Percentiles rank a stretch among this genome's conserved stretches.
Evolutionary conservation across 2,113 vertebrate genomes (phyloP).

Genomic region (Sardina pilchardus): DNA sequence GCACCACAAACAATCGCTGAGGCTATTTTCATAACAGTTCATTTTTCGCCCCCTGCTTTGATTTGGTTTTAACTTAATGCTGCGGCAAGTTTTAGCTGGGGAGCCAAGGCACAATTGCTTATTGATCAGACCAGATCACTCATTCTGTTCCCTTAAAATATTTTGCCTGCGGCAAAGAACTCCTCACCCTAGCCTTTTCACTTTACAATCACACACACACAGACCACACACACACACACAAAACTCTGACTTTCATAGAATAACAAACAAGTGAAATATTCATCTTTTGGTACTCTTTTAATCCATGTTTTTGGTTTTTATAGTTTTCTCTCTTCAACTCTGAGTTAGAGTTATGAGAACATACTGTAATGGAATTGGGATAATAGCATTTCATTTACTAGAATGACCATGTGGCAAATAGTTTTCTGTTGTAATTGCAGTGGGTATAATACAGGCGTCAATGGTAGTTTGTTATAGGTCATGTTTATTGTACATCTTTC

Average conservation of each 20-base stretch:
- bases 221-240: neutral
- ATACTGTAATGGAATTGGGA: too few relatives aligned
- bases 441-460: neutral
- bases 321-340: too few relatives aligned
- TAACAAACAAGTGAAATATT: neutral
- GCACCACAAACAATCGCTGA: neutral
- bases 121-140: constrained; percentile 1
- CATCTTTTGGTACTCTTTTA: neutral
- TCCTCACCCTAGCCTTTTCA: neutral
- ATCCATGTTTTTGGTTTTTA: neutral
- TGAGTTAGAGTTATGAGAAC: neutral
- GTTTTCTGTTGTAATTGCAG: too few relatives aligned
- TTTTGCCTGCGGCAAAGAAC: neutral
- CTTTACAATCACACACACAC: neutral
- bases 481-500: neutral
- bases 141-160: neutral
- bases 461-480: neutral
- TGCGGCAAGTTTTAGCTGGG: neutral
- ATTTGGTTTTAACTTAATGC: constrained; percentile 8
- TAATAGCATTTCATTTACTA: too few relatives aligned
- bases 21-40: constrained; percentile 4
- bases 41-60: neutral
- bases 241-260: neutral
- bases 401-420: too few relatives aligned
- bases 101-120: neutral